A percentile compares a stretch with the other conserved stretches of the same genome.
Conservation (phyloP, 2,113 vertebrate species). For the Rhizomys pruinosus region DNA sequence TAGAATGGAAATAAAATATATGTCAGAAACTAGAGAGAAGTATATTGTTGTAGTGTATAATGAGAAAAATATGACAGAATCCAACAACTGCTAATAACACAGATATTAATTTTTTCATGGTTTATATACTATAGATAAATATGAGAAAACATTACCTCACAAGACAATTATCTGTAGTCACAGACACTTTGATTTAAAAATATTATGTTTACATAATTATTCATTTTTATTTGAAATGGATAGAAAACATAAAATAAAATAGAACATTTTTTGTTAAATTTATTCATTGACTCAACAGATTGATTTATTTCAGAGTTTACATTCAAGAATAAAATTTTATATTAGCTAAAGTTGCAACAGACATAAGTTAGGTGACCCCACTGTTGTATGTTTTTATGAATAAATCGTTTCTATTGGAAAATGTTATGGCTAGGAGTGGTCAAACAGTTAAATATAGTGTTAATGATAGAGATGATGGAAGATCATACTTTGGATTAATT, state of each 20-base stretch:
- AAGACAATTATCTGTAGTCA: background rate
- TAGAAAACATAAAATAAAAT: background rate
- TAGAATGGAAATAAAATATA: slow-evolving; percentile 51
- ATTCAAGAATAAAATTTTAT: background rate
- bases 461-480: too few relatives aligned
- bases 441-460: too few relatives aligned
- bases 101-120: background rate
- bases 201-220: background rate
- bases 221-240: background rate
- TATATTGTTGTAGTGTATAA: background rate
- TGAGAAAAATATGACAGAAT: slow-evolving; percentile 30
- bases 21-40: slow-evolving; percentile 45
- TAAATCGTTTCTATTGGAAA: too few relatives aligned
- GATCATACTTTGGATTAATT: too few relatives aligned
- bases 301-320: background rate
- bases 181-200: background rate
- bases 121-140: background rate
- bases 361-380: background rate
- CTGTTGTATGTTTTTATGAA: too few relatives aligned
- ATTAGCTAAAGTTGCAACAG: background rate
- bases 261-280: background rate
- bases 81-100: background rate
- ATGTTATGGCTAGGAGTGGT: too few relatives aligned
- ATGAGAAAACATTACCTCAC: background rate
- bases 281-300: background rate